Conservation (phyloP, 1,140 invertebrate species). For the Mercenaria mercenaria region DNA sequence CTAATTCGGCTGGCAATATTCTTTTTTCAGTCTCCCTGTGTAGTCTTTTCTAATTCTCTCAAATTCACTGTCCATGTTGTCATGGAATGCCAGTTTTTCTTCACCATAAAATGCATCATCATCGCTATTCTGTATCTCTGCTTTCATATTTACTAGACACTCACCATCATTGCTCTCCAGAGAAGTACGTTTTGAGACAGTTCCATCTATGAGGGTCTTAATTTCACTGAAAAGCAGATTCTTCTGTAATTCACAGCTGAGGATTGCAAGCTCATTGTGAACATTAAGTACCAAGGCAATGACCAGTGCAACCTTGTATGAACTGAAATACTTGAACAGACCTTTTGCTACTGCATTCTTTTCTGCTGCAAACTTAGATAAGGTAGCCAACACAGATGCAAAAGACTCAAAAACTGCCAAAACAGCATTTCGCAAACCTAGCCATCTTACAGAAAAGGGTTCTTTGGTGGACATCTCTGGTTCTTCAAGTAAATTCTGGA, state of each 20-base stretch:
- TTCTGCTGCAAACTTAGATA: conserved; percentile 15
- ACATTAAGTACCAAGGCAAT: conserved; percentile 39
- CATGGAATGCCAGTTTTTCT: background rate
- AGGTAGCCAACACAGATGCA: background rate
- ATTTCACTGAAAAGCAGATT: conserved; percentile 18
- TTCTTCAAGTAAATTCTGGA: conserved; percentile 24
- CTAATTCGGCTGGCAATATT: background rate
- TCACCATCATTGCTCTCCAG: background rate
- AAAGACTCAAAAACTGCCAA: background rate
- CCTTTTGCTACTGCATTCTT: conserved; percentile 5
- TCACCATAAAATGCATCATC: background rate
- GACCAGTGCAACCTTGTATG: conserved; percentile 25
- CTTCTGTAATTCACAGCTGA: conserved; percentile 30
- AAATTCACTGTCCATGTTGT: conserved; percentile 22
- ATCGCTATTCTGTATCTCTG: background rate
- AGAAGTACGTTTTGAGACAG: background rate
- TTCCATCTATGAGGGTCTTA: background rate
- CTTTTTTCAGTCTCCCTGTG: background rate
- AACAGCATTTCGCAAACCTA: conserved; percentile 41
- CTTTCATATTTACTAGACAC: background rate
- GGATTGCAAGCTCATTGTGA: background rate
- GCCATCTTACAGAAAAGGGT: conserved; percentile 25
- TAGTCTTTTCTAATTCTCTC: background rate
- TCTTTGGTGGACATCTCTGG: conserved; percentile 35
- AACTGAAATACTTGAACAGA: conserved; percentile 8